These are phyloP conservation scores for Mergus octosetaceus DNA, from an alignment of 2,797 vertebrate species.

Conservation along the genomic window DNA sequence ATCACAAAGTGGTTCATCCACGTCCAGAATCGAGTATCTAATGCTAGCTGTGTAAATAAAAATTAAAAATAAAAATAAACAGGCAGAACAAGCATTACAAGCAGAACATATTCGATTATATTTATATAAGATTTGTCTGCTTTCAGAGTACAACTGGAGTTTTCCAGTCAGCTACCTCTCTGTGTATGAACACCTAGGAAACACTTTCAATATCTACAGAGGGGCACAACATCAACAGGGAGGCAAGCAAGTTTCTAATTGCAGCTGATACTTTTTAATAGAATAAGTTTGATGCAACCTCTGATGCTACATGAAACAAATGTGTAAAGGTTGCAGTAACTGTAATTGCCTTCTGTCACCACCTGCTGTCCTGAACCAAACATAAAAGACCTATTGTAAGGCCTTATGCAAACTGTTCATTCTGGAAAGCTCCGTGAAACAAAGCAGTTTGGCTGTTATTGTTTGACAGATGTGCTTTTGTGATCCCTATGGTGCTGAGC, in stretches of 20 bases:
- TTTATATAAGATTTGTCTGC: not conserved
- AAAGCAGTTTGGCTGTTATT: not conserved
- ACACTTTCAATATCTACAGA: not conserved
- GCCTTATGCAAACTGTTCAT: not conserved
- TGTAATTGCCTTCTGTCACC: constrained; percentile 28
- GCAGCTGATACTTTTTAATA: not conserved
- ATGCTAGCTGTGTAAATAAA: constrained; percentile 84
- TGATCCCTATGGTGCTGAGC: not conserved
- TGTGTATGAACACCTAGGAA: not conserved
- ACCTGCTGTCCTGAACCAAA: constrained; percentile 26
- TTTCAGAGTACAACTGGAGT: not conserved
- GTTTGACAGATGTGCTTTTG: not conserved
- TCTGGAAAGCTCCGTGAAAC: constrained; percentile 2
- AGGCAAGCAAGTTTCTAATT: not conserved
- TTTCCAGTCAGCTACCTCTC: not conserved
- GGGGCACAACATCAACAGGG: not conserved
- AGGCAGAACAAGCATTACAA: not conserved
- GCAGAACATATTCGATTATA: fast-evolving
- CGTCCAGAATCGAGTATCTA: constrained; percentile 97
- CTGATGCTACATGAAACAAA: not conserved
- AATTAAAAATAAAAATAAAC: not conserved
- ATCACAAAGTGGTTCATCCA: constrained; percentile 99
- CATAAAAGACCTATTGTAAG: constrained; percentile 24
- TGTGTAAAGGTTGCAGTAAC: not conserved
- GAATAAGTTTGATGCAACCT: not conserved